A percentile compares a stretch with the other conserved stretches of the same genome.
Conservation (phyloP, 2,888 invertebrate species). For the Dasypogon diadema region DNA sequence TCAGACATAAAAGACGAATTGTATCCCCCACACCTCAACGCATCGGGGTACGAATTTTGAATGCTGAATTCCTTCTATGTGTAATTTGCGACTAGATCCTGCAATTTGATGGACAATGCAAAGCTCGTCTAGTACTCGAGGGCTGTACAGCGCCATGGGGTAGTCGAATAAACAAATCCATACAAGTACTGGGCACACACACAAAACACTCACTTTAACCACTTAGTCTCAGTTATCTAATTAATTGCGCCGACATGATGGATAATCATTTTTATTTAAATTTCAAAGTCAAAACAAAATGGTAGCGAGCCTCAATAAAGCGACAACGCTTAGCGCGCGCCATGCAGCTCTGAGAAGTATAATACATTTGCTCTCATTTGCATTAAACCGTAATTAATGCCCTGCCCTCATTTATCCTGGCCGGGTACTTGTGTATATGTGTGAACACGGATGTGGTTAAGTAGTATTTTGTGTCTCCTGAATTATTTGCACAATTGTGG, state of each 20-base stretch:
- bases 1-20: neutral
- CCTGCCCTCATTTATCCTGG: slow-evolving; percentile 12
- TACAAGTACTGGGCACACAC: neutral
- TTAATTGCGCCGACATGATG: slow-evolving; percentile 21
- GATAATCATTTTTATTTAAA: slow-evolving; percentile 44
- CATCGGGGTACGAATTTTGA: neutral
- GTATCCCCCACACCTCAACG: neutral
- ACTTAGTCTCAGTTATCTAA: slow-evolving; percentile 16
- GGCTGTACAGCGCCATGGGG: too few relatives aligned
- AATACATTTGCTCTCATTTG: slow-evolving; percentile 39
- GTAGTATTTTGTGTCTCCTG: slow-evolving; percentile 48
- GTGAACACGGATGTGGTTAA: slow-evolving; percentile 41
- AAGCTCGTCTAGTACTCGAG: too few relatives aligned
- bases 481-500: slow-evolving; percentile 58
- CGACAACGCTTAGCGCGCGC: slow-evolving; percentile 3
- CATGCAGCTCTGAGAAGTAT: neutral
- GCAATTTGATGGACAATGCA: neutral
- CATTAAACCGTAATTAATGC: slow-evolving; percentile 48
- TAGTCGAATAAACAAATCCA: too few relatives aligned
- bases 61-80: neutral
- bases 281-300: slow-evolving; percentile 33
- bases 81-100: too few relatives aligned
- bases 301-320: slow-evolving; percentile 24
- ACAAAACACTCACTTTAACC: slow-evolving; percentile 21
- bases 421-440: slow-evolving; percentile 21